Base-by-base conservation (phyloP, 2,113 vertebrate species). In the Platichthys flesus region DNA sequence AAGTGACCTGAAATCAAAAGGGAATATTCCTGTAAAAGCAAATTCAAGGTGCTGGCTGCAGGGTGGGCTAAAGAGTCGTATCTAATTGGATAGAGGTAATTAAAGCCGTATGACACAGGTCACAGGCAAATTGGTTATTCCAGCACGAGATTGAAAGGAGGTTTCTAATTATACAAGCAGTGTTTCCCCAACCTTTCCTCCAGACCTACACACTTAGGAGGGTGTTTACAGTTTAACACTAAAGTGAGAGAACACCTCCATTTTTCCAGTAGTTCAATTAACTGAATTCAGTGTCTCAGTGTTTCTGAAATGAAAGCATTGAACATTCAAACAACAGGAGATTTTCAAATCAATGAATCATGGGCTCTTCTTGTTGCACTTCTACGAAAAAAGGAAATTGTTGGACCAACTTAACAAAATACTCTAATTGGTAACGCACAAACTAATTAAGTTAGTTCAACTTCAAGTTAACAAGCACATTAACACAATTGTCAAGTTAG, bases 71-170 rank as follows among this genome's bases (percentile, higher is more conserved):
- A 85, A 83, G 63, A 76, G 80, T 77, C 75, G 49, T 56, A 68
- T 73, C 78, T 90, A 91, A 92, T 88, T 88, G 76, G 81, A 77
- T 72, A 54, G 68, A 78, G 79, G 74, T 87, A 88, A 88, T 89
- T 87, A 82, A 81, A 74, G 76, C 68, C 52, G 70, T 66, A 62
- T 78, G 85, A 81, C 82, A 88, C 37, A 61, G 83, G 86, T 85
- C 76, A 57, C 57, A 37, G 40, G 67, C 65, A 85, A 86, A 87
- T 88, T 84, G 71, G 78, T 57, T 67, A 71, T 79, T 86, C 65
- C 18, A 55, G 61, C 71, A 76, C 51, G 62, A 78, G 67, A 78
- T 58, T 65, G 67, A 72, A 51, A 16, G 76, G 52, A 81, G 74
- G 74, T 79, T 77, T 83, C 83, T 72, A 87, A 80, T 91, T 88